Evolutionary conservation across 2,797 vertebrate species (phyloP).

Genomic region (Telmatherina bonti): DNA sequence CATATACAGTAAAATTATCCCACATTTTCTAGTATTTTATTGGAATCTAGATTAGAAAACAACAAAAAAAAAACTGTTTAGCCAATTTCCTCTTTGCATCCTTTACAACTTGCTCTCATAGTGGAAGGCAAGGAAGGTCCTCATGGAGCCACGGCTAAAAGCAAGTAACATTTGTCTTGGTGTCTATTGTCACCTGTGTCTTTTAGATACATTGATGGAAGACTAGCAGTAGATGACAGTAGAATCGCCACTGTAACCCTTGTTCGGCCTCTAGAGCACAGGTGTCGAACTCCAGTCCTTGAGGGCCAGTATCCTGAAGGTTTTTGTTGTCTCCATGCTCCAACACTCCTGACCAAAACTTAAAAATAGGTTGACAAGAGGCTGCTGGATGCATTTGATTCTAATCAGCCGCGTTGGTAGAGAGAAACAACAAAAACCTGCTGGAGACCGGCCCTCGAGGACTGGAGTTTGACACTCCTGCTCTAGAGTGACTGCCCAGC

Average conservation of each 20-base stretch:
- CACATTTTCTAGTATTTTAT: background rate
- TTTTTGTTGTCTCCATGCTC: no score
- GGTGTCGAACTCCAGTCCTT: no score
- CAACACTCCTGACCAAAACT: no score
- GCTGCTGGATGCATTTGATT: no score
- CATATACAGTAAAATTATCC: background rate
- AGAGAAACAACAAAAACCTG: no score
- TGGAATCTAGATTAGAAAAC: conserved; percentile 13
- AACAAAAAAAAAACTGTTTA: conserved; percentile 1
- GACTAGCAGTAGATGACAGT: conserved; percentile 20
- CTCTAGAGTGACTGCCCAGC: conserved; percentile 9
- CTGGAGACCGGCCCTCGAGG: no score
- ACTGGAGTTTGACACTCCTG: no score
- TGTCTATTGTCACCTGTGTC: conserved; percentile 19
- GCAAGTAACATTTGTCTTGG: conserved; percentile 76
- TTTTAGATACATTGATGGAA: conserved; percentile 14
- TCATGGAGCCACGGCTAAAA: conserved; percentile 76
- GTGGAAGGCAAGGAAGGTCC: conserved; percentile 74
- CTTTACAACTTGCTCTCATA: conserved; percentile 60
- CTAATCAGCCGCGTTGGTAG: no score
- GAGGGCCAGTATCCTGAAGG: no score
- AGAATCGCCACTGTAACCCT: conserved; percentile 14
- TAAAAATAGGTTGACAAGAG: no score
- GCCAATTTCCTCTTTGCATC: conserved; percentile 38
- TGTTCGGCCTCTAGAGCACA: conserved; percentile 6